Evolutionary conservation across 2,888 invertebrate genomes (phyloP), one percentile per base, ranked within the genome.

Genomic region (Anthrax anthrax): DNA sequence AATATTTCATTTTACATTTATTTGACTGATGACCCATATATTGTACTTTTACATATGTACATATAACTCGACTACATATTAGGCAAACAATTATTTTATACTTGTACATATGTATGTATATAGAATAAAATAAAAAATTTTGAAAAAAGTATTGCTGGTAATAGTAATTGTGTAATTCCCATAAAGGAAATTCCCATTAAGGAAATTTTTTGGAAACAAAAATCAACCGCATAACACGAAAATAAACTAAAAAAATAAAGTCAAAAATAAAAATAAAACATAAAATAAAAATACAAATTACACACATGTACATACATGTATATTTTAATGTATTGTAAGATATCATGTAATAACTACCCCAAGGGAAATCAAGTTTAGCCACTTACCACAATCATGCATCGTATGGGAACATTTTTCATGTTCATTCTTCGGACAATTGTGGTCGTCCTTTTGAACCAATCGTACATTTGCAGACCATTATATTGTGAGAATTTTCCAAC

Each of bases 401-500:
- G 75, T 40, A 80, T 65, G 39, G 61, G 61, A 8, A 77, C 70
- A 12, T 76, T 75, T 41, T 69, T 69, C 67, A 80, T 69, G 60
- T 78, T 65, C 52, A 64, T 69, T 48, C 77, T 57, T 38, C 64
- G 60, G 43, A 59, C 52, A 62, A 54, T 48, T 56, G 64, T 57
- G 59, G 63, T 57, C 32, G 56, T 58, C 42, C 51, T 55, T 9
- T 55, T 56, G 55, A 60, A 65, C 62, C 63, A 61, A 38, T 51
- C 45, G 14, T 56, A 42, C 46, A 50, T 50, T 50, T 50, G 50
- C 46, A 48, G 48, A 17, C 60, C 56, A n/a, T 48, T 47, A 36
- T 32, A 49, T 56, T 68, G 51, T 37, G 60, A 62, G 68, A 72
- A 77, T 52, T 56, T 59, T 23, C 79, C 79, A 46, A 75, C 59